These are phyloP conservation scores for Nephrotoma appendiculata DNA, from an alignment of 2,888 invertebrate species.

Conservation along the genomic window DNA sequence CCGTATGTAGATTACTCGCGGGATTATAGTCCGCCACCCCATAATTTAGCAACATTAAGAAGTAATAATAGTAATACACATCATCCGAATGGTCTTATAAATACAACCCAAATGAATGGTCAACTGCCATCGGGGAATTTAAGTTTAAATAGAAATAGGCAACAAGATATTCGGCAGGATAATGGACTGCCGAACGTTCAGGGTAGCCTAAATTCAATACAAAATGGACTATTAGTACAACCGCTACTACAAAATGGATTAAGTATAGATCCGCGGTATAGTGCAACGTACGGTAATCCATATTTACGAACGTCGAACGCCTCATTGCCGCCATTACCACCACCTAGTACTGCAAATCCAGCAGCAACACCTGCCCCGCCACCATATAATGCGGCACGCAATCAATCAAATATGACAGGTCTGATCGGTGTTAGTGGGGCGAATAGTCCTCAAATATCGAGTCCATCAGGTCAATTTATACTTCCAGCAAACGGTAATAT, in stretches of 20 bases:
- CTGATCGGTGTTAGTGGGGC: neutral
- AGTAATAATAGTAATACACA: constrained; percentile 6
- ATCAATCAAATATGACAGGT: constrained; percentile 12
- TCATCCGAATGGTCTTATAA: constrained; percentile 4
- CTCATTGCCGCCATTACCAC: constrained; percentile 36
- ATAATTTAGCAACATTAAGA: constrained; percentile 17
- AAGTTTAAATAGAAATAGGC: constrained; percentile 23
- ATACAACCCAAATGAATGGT: constrained; percentile 14
- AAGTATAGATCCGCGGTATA: constrained; percentile 63
- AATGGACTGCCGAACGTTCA: constrained; percentile 27
- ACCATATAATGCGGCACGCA: constrained; percentile 42
- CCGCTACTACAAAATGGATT: constrained; percentile 29
- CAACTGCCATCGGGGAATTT: constrained; percentile 15
- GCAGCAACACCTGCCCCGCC: constrained; percentile 70
- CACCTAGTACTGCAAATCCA: constrained; percentile 54
- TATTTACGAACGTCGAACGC: constrained; percentile 58
- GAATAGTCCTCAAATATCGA: constrained; percentile 36
- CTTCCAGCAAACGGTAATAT: constrained; percentile 31
- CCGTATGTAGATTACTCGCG: constrained; percentile 80
- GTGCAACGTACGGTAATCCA: constrained; percentile 81
- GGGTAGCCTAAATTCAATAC: constrained; percentile 31
- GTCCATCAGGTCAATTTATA: constrained; percentile 33
- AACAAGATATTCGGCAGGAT: constrained; percentile 21
- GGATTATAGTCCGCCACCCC: constrained; percentile 72
- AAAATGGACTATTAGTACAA: constrained; percentile 27